Conservation (phyloP, 92 coral and sea anemone species). For the Scolanthus callimorphus region DNA sequence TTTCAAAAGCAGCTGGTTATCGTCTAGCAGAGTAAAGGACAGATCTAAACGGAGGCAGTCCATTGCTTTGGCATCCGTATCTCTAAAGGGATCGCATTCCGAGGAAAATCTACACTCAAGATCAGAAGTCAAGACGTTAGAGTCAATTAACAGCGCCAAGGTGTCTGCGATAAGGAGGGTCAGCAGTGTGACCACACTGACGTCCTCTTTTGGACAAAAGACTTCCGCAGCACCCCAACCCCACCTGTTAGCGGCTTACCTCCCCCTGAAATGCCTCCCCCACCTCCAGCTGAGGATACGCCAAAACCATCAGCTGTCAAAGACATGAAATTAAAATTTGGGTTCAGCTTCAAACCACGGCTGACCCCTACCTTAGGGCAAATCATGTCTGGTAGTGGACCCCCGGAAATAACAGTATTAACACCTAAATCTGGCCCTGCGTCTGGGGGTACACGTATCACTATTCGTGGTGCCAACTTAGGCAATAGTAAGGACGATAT, state of each 20-base stretch:
- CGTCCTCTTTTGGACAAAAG: background rate
- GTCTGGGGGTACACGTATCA: constrained; percentile 82
- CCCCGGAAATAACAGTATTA: constrained; percentile 93
- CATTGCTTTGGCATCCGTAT: constrained; percentile 69
- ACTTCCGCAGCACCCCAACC: background rate
- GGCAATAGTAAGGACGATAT: constrained; percentile 72
- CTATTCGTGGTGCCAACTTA: constrained; percentile 82
- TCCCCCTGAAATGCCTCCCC: background rate
- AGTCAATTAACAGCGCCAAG: background rate
- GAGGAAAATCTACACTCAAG: constrained; percentile 70
- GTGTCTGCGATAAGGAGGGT: background rate
- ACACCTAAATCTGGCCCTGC: constrained; percentile 92
- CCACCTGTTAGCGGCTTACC: background rate
- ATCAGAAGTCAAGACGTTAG: constrained; percentile 5
- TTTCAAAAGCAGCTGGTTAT: constrained; percentile 38
- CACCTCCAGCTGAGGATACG: background rate
- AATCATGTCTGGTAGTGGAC: constrained; percentile 67
- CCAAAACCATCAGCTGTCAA: constrained; percentile 4
- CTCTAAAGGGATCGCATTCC: constrained; percentile 79
- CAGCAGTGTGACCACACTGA: background rate
- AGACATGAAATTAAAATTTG: constrained; percentile 32
- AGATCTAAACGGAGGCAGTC: constrained; percentile 74
- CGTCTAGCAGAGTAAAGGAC: constrained; percentile 41
- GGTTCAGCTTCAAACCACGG: constrained; percentile 59
- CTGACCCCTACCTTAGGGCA: constrained; percentile 89